phyloP scores from a whole-genome alignment of 2,113 vertebrate species.

The Barnardius zonarius region DNA sequence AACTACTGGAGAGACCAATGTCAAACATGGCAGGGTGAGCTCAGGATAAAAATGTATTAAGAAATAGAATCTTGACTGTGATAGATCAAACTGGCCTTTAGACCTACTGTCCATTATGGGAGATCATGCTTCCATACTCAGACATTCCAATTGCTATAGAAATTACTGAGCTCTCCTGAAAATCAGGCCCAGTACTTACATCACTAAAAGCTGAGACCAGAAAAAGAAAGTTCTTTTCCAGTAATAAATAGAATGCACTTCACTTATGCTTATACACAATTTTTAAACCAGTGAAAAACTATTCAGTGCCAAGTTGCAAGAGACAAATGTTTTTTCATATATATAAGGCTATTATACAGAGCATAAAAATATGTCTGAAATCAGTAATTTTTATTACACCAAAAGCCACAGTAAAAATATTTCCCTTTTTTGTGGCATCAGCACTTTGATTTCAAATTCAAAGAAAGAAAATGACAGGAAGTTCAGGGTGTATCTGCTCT shows the following conservation, averaged over 20 bases:
- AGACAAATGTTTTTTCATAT: not conserved
- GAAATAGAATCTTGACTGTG: not conserved
- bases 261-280: not conserved
- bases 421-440: not conserved
- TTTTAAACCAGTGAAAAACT: not conserved
- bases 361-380: not conserved
- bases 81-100: not conserved
- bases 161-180: not conserved
- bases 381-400: not conserved
- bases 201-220: not conserved
- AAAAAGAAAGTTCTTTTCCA: not conserved
- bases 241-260: not conserved
- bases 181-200: not conserved
- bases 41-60: not conserved
- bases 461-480: slow-evolving; percentile 19
- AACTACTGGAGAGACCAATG: not conserved
- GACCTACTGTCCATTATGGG: not conserved
- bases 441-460: not conserved
- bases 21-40: not conserved
- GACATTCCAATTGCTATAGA: not conserved
- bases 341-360: not conserved
- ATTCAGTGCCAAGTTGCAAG: not conserved
- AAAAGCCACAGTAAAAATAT: not conserved
- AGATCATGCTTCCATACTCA: not conserved
- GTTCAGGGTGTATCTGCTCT: not conserved